Conservation (phyloP, 1,140 invertebrate species). For the Drosophila pectinifera region DNA sequence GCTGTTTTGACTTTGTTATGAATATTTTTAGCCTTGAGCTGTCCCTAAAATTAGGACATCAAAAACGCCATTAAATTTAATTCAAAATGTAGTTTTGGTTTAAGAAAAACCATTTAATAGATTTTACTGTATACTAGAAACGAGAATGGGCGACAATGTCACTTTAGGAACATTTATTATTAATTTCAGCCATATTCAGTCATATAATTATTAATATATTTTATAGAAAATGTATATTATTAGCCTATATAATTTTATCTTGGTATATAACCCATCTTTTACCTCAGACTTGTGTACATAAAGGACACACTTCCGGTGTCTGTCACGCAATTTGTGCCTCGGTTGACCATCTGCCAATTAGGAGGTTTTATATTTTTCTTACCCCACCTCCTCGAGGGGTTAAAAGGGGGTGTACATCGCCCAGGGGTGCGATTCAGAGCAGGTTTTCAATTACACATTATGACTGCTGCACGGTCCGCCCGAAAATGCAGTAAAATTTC, state of each 20-base stretch:
- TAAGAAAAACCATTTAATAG: neutral
- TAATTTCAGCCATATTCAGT: too few relatives aligned
- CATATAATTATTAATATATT: neutral
- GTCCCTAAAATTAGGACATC: too few relatives aligned
- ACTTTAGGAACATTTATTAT: neutral
- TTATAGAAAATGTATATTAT: too few relatives aligned
- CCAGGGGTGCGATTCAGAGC: conserved; percentile 71
- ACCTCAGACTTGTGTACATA: conserved; percentile 49
- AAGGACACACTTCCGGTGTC: conserved; percentile 15
- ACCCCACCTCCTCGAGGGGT: neutral
- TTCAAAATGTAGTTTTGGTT: neutral
- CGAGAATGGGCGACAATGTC: neutral
- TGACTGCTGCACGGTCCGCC: conserved; percentile 45
- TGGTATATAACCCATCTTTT: too few relatives aligned
- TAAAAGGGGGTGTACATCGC: conserved; percentile 18
- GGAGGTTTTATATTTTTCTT: conserved; percentile 13
- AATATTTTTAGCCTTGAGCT: too few relatives aligned
- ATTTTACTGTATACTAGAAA: neutral
- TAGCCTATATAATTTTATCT: too few relatives aligned
- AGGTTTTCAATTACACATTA: conserved; percentile 85
- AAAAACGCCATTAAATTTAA: too few relatives aligned
- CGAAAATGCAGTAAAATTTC: conserved; percentile 64
- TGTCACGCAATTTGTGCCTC: conserved; percentile 31
- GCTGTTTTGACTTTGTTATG: too few relatives aligned
- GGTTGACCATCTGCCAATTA: conserved; percentile 65